phyloP scores from a whole-genome alignment of 2,797 vertebrate genomes.

The Galago senegalensis region DNA sequence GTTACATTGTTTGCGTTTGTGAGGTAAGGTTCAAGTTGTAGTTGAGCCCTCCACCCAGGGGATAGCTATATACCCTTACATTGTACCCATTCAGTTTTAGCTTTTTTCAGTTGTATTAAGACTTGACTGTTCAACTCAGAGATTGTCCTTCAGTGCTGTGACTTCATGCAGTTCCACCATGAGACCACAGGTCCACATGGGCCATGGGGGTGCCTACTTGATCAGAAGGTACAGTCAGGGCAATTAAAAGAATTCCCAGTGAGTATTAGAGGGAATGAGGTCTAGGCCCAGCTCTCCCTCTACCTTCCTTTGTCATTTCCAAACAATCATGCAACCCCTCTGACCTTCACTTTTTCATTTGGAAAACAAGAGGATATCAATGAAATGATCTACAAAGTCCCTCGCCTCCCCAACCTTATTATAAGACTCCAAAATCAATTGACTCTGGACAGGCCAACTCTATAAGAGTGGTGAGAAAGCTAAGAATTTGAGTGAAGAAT shows the following conservation, averaged over 20 bases:
- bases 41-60: too few relatives aligned
- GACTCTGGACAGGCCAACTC: conserved; percentile 31
- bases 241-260: not conserved
- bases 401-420: conserved; percentile 34
- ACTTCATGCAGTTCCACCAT: not conserved
- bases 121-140: not conserved
- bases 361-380: conserved; percentile 44
- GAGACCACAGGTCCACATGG: not conserved
- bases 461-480: conserved; percentile 39
- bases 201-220: not conserved
- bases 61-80: too few relatives aligned
- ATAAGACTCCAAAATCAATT: conserved; percentile 24
- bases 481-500: conserved; percentile 72
- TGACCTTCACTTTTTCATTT: conserved; percentile 6
- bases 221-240: not conserved
- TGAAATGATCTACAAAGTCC: not conserved
- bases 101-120: conserved; percentile 32
- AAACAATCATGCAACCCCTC: conserved; percentile 25
- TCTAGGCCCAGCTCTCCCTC: not conserved
- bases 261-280: not conserved
- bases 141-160: not conserved
- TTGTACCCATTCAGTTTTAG: not conserved
- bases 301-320: conserved; percentile 42
- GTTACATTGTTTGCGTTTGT: too few relatives aligned
- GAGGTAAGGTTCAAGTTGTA: too few relatives aligned